These are phyloP conservation scores for Diaperis boleti DNA, from an alignment of 2,888 invertebrate species.

Conservation along the genomic window DNA sequence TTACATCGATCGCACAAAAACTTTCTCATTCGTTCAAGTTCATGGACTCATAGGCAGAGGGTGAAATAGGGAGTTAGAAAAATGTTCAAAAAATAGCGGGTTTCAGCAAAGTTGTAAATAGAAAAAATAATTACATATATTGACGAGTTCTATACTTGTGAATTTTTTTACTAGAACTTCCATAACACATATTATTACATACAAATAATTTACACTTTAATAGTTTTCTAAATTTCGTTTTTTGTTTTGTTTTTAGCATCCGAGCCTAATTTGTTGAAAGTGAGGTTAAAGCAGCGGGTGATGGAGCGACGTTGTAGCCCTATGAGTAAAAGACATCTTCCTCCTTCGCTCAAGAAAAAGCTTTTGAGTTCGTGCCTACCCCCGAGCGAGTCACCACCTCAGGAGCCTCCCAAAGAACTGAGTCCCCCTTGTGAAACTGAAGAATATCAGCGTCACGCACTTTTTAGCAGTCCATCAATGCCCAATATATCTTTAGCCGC, in stretches of 20 bases:
- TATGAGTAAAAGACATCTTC: slow-evolving; percentile 84
- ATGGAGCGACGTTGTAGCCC: slow-evolving; percentile 95
- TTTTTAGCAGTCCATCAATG: slow-evolving; percentile 96
- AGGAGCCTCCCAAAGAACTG: slow-evolving; percentile 66
- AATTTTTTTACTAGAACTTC: no score
- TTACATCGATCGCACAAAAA: no score
- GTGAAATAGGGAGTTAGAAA: no score
- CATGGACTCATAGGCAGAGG: no score
- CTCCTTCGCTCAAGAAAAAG: slow-evolving; percentile 81
- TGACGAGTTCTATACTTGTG: no score
- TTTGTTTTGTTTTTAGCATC: slow-evolving; percentile 78
- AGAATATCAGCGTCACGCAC: slow-evolving; percentile 76
- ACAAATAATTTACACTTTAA: no score
- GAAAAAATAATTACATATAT: no score
- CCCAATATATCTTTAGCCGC: slow-evolving; percentile 92
- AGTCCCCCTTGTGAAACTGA: slow-evolving; percentile 74
- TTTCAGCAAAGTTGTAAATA: no score
- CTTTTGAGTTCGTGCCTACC: slow-evolving; percentile 71
- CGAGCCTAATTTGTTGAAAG: slow-evolving; percentile 96
- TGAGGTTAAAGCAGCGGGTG: slow-evolving; percentile 93
- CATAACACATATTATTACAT: no score
- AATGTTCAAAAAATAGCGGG: no score
- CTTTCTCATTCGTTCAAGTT: no score
- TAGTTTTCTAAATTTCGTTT: no score
- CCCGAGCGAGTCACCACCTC: slow-evolving; percentile 75